These are phyloP conservation scores for Drosophila pseudoananassae DNA, from an alignment of 1,140 invertebrate genomes.

Conservation along the genomic window DNA sequence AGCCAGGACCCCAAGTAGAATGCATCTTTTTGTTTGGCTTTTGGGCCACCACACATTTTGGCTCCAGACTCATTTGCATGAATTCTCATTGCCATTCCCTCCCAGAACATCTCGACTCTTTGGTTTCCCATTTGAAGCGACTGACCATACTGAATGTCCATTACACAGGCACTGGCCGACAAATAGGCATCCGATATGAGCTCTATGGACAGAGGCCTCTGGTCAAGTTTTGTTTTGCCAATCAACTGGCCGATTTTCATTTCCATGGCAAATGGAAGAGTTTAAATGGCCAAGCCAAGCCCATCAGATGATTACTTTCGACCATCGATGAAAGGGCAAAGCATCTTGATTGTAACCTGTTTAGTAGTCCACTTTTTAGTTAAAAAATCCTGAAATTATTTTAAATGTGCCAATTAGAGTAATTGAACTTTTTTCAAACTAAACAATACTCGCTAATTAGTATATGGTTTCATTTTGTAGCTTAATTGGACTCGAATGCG, in stretches of 20 bases:
- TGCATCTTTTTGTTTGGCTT: slow-evolving; percentile 26
- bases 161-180: slow-evolving; percentile 46
- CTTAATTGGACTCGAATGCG: slow-evolving; percentile 64
- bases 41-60: slow-evolving; percentile 43
- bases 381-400: not conserved
- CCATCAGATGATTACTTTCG: slow-evolving; percentile 3
- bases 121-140: not conserved
- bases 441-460: not conserved
- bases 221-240: slow-evolving; percentile 15
- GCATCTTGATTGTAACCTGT: not conserved
- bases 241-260: slow-evolving; percentile 45
- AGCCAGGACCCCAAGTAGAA: slow-evolving; percentile 9
- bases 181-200: slow-evolving; percentile 32
- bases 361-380: not conserved
- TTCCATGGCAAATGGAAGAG: slow-evolving; percentile 17
- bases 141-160: slow-evolving; percentile 27
- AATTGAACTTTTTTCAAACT: not conserved
- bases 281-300: slow-evolving; percentile 15
- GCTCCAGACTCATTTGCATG: slow-evolving; percentile 76
- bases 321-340: not conserved
- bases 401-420: not conserved
- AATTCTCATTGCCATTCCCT: slow-evolving; percentile 48
- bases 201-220: slow-evolving; percentile 12
- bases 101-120: not conserved
- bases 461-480: slow-evolving; percentile 17